Percentiles rank a stretch among this genome's conserved stretches.
These are phyloP conservation scores for Lithobius niger DNA, from an alignment of 1,140 invertebrate species.

Conservation along the genomic window DNA sequence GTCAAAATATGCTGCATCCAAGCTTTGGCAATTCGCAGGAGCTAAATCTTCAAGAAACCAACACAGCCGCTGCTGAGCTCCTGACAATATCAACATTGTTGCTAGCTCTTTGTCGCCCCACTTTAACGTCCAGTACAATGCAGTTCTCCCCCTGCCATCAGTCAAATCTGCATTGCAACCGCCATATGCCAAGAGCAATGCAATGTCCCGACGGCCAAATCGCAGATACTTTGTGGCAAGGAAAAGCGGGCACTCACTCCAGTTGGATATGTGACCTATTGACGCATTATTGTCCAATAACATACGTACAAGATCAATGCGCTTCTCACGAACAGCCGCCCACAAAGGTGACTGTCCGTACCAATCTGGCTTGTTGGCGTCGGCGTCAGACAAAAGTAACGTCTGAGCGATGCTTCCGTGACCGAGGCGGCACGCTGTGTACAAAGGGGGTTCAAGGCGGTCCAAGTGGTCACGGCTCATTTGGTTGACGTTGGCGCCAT, in stretches of 20 bases:
- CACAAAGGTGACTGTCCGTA: conserved; percentile 18
- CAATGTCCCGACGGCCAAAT: conserved; percentile 5
- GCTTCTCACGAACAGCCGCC: conserved; percentile 16
- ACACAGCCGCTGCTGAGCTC: background rate
- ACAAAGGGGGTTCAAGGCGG: conserved; percentile 21
- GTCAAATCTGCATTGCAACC: conserved; percentile 8
- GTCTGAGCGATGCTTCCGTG: conserved; percentile 19
- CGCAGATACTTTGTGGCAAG: conserved; percentile 7
- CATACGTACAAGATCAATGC: conserved; percentile 13
- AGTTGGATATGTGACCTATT: background rate
- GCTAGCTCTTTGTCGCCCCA: conserved; percentile 6
- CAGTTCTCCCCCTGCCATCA: conserved; percentile 2
- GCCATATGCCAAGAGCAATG: conserved; percentile 12
- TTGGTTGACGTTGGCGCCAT: conserved; percentile 22
- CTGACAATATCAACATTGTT: conserved; percentile 10
- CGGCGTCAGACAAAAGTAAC: conserved; percentile 16
- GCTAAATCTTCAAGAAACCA: background rate
- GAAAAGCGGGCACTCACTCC: conserved; percentile 14
- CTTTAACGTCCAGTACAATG: conserved; percentile 11
- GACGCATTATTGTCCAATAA: conserved; percentile 15
- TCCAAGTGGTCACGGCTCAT: conserved; percentile 15
- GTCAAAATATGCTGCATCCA: background rate
- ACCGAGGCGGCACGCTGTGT: conserved; percentile 23
- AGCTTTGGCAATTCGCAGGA: background rate
- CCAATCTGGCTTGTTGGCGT: conserved; percentile 20